These are phyloP conservation scores for Daktulosphaira vitifoliae DNA, from an alignment of 1,140 invertebrate species.

Conservation along the genomic window DNA sequence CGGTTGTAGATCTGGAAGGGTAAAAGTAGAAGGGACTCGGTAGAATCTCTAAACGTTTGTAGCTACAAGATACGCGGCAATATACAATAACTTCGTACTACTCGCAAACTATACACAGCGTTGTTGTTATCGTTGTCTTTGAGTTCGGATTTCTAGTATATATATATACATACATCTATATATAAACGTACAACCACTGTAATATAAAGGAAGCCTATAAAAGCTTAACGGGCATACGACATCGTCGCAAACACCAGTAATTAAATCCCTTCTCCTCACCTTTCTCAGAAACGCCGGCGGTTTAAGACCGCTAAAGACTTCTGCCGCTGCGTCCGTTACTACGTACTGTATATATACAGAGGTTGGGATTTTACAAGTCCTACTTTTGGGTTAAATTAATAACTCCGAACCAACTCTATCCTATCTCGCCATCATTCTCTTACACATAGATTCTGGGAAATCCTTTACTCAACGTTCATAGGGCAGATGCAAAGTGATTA, in stretches of 20 bases:
- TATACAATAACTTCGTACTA: neutral
- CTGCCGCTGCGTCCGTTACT: neutral
- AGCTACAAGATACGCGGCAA: conserved; percentile 6
- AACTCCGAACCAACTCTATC: conserved; percentile 6
- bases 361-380: conserved; percentile 13
- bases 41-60: neutral
- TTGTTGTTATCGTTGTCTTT: neutral
- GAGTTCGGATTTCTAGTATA: neutral
- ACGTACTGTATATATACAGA: no score
- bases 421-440: no score
- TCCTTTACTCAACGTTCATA: neutral
- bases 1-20: neutral
- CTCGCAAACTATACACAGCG: neutral
- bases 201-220: conserved; percentile 22
- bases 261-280: conserved; percentile 22
- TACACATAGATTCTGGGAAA: neutral
- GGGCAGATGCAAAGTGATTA: conserved; percentile 9
- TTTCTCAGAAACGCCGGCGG: neutral
- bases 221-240: conserved; percentile 27
- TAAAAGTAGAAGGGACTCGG: neutral
- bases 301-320: conserved; percentile 31
- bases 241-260: conserved; percentile 28
- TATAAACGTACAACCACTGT: neutral
- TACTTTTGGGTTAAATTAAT: conserved; percentile 19
- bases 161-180: neutral